Percentiles rank a stretch among this genome's conserved stretches.
Conservation (phyloP, 1,140 invertebrate genomes). For the Solen grandis region DNA sequence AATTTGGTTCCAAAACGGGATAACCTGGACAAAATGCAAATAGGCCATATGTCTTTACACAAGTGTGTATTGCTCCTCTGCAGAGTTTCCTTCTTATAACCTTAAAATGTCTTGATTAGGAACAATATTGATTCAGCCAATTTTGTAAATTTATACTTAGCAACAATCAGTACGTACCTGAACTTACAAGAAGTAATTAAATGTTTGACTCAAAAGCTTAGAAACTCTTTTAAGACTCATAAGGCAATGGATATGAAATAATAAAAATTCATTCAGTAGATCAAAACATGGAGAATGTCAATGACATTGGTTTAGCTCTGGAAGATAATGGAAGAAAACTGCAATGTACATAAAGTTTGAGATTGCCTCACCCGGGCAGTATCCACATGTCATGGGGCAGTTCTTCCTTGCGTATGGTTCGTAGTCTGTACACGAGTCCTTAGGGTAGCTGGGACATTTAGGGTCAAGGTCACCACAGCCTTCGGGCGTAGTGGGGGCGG, state of each 20-base stretch:
- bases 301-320: not conserved
- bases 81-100: not conserved
- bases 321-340: not conserved
- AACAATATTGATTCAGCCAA: not conserved
- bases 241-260: not conserved
- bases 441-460: slow-evolving; percentile 57
- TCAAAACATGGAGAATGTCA: not conserved
- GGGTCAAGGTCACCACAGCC: slow-evolving; percentile 57
- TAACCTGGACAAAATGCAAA: not conserved
- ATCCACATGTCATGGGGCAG: slow-evolving; percentile 44
- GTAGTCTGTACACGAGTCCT: slow-evolving; percentile 50
- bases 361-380: slow-evolving; percentile 27
- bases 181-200: not conserved
- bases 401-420: slow-evolving; percentile 33
- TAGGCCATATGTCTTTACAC: not conserved
- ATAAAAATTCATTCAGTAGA: not conserved
- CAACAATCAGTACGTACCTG: not conserved
- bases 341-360: no score
- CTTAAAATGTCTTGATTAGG: not conserved
- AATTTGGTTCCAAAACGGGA: slow-evolving; percentile 19
- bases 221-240: not conserved
- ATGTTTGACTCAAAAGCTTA: not conserved
- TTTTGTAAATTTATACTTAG: not conserved
- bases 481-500: slow-evolving; percentile 3
- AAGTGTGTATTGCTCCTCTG: not conserved